Base-by-base conservation (phyloP, 2,888 invertebrate genomes). In the Pantelozetes paolii region DNA sequence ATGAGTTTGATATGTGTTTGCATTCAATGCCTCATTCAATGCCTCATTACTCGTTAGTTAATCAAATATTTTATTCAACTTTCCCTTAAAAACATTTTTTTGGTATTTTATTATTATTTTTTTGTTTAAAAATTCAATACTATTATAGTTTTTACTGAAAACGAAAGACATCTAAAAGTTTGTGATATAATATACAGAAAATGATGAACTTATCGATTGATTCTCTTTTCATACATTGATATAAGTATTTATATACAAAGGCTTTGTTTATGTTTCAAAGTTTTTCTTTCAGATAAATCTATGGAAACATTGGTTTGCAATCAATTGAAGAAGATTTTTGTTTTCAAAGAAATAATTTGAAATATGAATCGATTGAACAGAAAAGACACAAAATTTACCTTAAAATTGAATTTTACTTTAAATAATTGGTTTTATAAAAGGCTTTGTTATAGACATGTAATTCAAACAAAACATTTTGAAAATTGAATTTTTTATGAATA, bases 141-240 rank as follows among this genome's bases (percentile, higher is more conserved):
- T 57, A 28, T 23, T 23, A 23, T 54, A 54, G 20, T 20, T 50
- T 50, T 20, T 54, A 26, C 1, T 1, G 11, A 23, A 23, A 57
- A 6, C 48, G 20, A 28, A 57, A 28, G 11, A 57, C 28, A 26
- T 54, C 28, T 5, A 5, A 23, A 50, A 50, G 28, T 15, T 45
- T 45, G 2, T 36, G 11, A 11, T 54, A 15, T 57, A 1, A 28
- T 28, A 57, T 57, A 26, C 30, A 57, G 6, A 28, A 57, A 57
- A 57, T 28, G 57, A 57, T 57, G 57, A 57, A 28, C 28, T 57
- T 57, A 57, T 57, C 57, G 57, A 57, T 57, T 57, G 57, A 28
- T 1, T 28, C 20, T n/a, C 20, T 3, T 50, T 50, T 20, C 20
- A n/a, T 20, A 20, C 20, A 6, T 40, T 48, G 20, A 9, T 5